phyloP scores from a whole-genome alignment of 2,797 vertebrate species.

The Hydrolagus colliei region DNA sequence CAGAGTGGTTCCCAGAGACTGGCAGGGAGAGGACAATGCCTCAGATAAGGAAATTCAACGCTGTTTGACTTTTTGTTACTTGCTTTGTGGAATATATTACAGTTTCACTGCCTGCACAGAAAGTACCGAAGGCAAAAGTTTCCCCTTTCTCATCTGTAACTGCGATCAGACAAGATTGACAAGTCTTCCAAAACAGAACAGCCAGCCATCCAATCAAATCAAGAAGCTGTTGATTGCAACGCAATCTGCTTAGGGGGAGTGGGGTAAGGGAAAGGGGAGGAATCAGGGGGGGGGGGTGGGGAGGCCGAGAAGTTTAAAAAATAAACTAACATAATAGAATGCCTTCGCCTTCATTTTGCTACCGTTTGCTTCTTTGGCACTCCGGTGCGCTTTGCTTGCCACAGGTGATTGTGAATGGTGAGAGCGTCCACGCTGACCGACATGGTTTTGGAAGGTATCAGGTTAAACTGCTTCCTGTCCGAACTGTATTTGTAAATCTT shows the following conservation, averaged over 20 bases:
- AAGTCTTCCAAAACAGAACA: constrained; percentile 14
- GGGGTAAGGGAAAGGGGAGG: no score
- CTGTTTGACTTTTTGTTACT: not conserved
- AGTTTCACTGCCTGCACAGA: constrained; percentile 20
- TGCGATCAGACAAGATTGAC: not conserved
- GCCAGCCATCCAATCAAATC: constrained; percentile 43
- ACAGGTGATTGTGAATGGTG: constrained; percentile 91
- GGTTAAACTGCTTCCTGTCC: constrained; percentile 88
- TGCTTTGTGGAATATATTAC: not conserved
- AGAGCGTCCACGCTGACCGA: constrained; percentile 91
- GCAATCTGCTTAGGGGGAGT: constrained; percentile 45
- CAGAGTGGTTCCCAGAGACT: constrained; percentile 4
- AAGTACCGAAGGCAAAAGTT: not conserved
- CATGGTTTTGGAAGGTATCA: constrained; percentile 94
- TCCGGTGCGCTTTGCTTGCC: constrained; percentile 80
- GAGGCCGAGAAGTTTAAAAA: not conserved
- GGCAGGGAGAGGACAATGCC: not conserved
- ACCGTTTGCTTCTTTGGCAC: constrained; percentile 79
- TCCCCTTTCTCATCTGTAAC: constrained; percentile 26
- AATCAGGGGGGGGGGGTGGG: not conserved
- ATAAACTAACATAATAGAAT: not conserved
- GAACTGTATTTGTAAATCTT: constrained; percentile 97
- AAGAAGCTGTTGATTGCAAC: constrained; percentile 41
- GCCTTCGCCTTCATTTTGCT: constrained; percentile 62
- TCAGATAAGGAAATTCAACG: not conserved